These are phyloP conservation scores for Sceloporus undulatus DNA, from an alignment of 2,113 vertebrate genomes.

Conservation along the genomic window DNA sequence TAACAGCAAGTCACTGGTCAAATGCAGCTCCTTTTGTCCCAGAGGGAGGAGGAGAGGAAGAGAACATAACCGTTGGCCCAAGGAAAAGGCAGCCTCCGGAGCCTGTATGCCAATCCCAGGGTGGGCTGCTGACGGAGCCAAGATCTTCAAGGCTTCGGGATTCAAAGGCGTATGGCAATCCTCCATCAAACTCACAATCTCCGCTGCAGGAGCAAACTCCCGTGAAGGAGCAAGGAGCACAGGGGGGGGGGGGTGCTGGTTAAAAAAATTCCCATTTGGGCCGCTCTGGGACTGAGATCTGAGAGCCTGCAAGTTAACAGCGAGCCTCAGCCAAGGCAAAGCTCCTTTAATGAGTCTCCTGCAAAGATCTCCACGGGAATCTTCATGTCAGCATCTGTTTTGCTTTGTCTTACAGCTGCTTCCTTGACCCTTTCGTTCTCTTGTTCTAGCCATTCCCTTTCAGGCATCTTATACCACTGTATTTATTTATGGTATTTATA, in stretches of 20 bases:
- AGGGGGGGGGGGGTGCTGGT: slow-evolving; percentile 36
- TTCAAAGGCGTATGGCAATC: background rate
- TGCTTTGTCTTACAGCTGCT: background rate
- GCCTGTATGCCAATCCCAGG: background rate
- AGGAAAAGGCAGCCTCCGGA: background rate
- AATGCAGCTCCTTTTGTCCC: background rate
- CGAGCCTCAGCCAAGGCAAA: slow-evolving; percentile 63
- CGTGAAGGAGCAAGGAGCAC: slow-evolving; percentile 25
- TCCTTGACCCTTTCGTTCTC: background rate
- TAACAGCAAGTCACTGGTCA: no score
- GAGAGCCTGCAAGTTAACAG: slow-evolving; percentile 32
- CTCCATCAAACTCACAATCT: slow-evolving; percentile 8
- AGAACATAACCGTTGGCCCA: background rate
- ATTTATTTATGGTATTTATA: no score
- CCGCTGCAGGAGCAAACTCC: slow-evolving; percentile 39
- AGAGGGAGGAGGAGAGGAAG: background rate
- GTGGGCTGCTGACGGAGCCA: slow-evolving; percentile 37
- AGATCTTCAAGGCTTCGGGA: slow-evolving; percentile 31
- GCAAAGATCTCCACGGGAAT: slow-evolving; percentile 39
- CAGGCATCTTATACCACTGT: background rate
- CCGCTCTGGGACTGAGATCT: slow-evolving; percentile 59
- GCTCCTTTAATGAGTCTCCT: slow-evolving; percentile 49
- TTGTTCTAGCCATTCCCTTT: background rate
- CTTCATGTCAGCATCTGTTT: slow-evolving; percentile 38
- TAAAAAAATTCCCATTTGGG: slow-evolving; percentile 53